Percentiles rank a stretch among this genome's conserved stretches.
Conservation (phyloP, 1,140 invertebrate genomes). For the Polypedilum vanderplanki region DNA sequence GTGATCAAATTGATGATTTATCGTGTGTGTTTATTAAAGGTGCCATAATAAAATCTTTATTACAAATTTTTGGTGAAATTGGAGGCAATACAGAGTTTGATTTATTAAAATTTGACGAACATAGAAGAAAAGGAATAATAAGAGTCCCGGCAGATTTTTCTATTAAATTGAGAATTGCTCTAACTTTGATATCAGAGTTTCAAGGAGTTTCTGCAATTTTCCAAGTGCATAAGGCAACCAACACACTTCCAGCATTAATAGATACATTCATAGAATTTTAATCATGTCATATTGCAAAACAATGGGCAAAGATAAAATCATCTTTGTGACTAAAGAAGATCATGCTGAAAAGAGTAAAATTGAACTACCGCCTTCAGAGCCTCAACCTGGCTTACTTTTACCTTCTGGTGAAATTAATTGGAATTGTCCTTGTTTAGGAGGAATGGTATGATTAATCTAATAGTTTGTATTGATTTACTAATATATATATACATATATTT, state of each 20-base stretch:
- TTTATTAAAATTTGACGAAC: constrained; percentile 51
- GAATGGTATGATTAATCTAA: constrained; percentile 44
- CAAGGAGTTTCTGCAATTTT: constrained; percentile 50
- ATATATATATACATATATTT: background rate
- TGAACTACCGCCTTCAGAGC: constrained; percentile 63
- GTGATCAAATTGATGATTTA: constrained; percentile 39
- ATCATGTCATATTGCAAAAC: constrained; percentile 47
- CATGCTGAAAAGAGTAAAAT: constrained; percentile 63
- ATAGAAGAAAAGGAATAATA: constrained; percentile 47
- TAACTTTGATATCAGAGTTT: constrained; percentile 50
- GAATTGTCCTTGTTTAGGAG: constrained; percentile 93
- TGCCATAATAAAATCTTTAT: constrained; percentile 49
- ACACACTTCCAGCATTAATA: constrained; percentile 42
- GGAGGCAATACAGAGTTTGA: constrained; percentile 50
- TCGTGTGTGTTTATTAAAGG: constrained; percentile 49
- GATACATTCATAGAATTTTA: constrained; percentile 10
- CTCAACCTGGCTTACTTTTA: constrained; percentile 70
- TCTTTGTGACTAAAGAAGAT: constrained; percentile 77
- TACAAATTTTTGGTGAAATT: constrained; percentile 52
- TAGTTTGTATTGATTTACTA: too few species aligned
- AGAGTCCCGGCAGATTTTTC: constrained; percentile 50
- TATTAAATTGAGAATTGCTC: constrained; percentile 50
- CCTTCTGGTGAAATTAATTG: constrained; percentile 91
- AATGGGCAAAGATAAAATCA: constrained; percentile 71
- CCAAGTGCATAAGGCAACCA: constrained; percentile 48